phyloP scores from a whole-genome alignment of 2,113 vertebrate genomes.

The Leucosticte australis region DNA sequence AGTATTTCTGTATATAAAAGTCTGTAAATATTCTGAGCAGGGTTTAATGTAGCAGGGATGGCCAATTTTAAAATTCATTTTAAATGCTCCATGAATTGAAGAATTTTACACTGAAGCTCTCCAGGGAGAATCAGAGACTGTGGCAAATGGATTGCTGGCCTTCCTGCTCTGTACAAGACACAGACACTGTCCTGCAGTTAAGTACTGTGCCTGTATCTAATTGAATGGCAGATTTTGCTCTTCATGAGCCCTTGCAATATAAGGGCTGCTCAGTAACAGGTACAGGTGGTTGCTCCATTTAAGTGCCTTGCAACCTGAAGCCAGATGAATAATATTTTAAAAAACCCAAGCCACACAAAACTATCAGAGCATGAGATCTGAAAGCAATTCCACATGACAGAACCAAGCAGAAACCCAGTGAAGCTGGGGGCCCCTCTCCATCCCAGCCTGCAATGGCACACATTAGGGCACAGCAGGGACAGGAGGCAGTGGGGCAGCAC shows the following conservation, averaged over 20 bases:
- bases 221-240: background rate
- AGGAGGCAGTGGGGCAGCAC: background rate
- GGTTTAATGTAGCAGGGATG: background rate
- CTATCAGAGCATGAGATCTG: background rate
- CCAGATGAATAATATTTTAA: background rate
- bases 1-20: background rate
- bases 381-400: background rate
- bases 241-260: background rate
- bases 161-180: background rate
- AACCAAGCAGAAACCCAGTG: background rate
- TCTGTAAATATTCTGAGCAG: background rate
- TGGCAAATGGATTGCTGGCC: background rate
- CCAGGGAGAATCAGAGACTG: background rate
- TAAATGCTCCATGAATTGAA: background rate
- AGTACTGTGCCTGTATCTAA: background rate
- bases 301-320: background rate
- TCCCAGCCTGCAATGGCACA: background rate
- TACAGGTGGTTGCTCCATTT: background rate
- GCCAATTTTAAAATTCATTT: background rate
- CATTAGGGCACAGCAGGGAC: background rate
- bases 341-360: background rate
- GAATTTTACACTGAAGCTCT: background rate
- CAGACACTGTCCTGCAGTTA: background rate
- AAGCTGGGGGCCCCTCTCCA: background rate
- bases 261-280: background rate